These are phyloP conservation scores for Pimephales promelas DNA, from an alignment of 2,113 vertebrate species.

Conservation along the genomic window DNA sequence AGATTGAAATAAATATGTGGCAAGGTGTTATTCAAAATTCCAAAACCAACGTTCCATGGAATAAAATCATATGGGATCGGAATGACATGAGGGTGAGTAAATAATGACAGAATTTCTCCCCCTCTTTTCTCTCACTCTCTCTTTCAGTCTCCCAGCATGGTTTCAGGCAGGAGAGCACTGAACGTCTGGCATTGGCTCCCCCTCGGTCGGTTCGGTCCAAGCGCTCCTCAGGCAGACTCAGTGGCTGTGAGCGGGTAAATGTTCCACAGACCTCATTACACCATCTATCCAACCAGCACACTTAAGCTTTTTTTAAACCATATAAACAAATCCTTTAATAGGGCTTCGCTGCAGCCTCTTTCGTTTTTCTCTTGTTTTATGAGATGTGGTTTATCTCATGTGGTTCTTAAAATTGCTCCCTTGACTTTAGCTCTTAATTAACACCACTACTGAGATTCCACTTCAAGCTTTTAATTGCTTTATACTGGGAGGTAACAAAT, in stretches of 20 bases:
- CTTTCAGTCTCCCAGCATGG: conserved; percentile 67
- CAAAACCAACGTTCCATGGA: background rate
- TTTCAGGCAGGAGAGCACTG: conserved; percentile 66
- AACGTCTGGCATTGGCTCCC: conserved; percentile 65
- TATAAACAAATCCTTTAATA: conserved; percentile 13
- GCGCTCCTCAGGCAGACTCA: conserved; percentile 62
- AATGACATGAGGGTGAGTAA: background rate
- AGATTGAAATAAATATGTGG: background rate
- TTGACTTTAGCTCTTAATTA: conserved; percentile 26
- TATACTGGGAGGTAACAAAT: background rate
- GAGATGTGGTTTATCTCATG: conserved; percentile 19
- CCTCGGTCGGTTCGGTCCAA: conserved; percentile 62
- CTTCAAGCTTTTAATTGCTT: background rate
- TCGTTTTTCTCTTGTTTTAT: conserved; percentile 13
- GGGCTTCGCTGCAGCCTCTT: background rate
- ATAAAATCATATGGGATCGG: background rate
- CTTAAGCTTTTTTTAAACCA: background rate
- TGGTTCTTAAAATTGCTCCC: conserved; percentile 9
- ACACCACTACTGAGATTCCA: conserved; percentile 18
- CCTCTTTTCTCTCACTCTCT: background rate
- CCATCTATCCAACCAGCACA: background rate
- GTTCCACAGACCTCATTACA: conserved; percentile 6
- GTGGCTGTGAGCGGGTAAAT: conserved; percentile 73
- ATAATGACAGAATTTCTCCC: background rate
- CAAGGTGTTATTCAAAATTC: background rate